Base-by-base conservation (phyloP, 2,888 invertebrate species). In the Caenorhabditis parvicauda region DNA sequence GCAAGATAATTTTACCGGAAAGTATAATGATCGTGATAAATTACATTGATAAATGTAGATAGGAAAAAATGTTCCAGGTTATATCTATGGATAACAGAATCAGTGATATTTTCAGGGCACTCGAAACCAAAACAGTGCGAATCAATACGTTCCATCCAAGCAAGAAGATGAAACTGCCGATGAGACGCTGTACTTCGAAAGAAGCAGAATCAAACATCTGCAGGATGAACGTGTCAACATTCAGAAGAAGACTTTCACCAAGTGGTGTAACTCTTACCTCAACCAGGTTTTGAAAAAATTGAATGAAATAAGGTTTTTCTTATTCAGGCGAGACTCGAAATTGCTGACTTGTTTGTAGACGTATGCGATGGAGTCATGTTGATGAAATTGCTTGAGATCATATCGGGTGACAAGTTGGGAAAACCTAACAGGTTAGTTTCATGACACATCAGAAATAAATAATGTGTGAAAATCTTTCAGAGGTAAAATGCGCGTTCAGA, bases 241-340 rank as follows among this genome's bases (percentile, higher is more conserved):
- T 75, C 98, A 98, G 86, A 96, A 96, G 87, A 98, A 98, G 85
- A 98, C 98, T 28, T 98, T 98, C 85, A 96, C 96, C 77, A 98
- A 98, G 91, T 94, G 94, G 94, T 90, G 94, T 89, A 94, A 94
- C 85, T 92, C 92, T 21, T 93, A 93, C 84, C 85, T 94, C 79
- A 88, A 90, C 82, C 93, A 92, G 89, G 93, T 92, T n/a, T n/a
- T n/a, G n/a, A n/a, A n/a, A n/a, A n/a, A n/a, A n/a, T n/a, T n/a
- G n/a, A n/a, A n/a, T n/a, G n/a, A n/a, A 42, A 37, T 12, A n/a
- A 45, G 19, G 19, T 17, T 46, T 54, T 19, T 7, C 28, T 51
- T 25, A 82, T 83, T 51, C 85, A 95, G 94, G 93, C 91, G 64
- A 89, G 94, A 71, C 89, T 96, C 90, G 94, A 96, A 84, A 93